Evolutionary conservation across 1,140 invertebrate species (phyloP).

Genomic region (Pseudomyrmex gracilis): DNA sequence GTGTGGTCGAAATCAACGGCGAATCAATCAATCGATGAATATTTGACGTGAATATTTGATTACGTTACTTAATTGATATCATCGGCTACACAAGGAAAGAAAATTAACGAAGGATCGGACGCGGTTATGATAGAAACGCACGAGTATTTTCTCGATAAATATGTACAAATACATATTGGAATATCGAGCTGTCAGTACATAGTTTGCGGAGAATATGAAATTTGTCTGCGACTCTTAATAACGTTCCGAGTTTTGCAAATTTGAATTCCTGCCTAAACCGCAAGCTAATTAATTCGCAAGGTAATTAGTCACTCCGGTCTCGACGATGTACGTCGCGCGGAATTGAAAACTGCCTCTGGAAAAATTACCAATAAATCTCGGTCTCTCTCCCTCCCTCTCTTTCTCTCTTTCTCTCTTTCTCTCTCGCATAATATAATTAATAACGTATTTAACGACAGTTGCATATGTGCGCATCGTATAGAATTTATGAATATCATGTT

Average conservation of each 20-base stretch:
- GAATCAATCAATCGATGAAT: not conserved
- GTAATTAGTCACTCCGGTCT: constrained; percentile 22
- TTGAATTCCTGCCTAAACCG: constrained; percentile 38
- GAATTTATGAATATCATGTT: constrained; percentile 46
- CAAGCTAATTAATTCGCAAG: constrained; percentile 29
- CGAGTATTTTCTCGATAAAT: constrained; percentile 3
- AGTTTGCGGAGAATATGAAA: not conserved
- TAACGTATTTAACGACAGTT: constrained; percentile 35
- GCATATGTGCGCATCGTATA: not conserved
- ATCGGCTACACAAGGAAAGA: not conserved
- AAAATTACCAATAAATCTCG: constrained; percentile 51
- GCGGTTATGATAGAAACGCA: not conserved
- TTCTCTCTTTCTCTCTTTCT: too few species aligned
- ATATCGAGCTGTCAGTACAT: constrained; percentile 15
- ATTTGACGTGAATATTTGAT: constrained; percentile 27
- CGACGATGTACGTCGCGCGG: constrained; percentile 21
- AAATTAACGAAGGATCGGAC: constrained; percentile 14
- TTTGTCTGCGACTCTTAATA: constrained; percentile 32
- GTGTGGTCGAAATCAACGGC: not conserved
- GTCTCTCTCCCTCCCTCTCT: too few species aligned
- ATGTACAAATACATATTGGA: not conserved
- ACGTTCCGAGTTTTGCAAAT: constrained; percentile 49
- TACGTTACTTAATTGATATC: constrained; percentile 4
- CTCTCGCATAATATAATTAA: constrained; percentile 34
- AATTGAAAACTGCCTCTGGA: constrained; percentile 30